phyloP scores from a whole-genome alignment of 2,113 vertebrate species.

The Cariama cristata region DNA sequence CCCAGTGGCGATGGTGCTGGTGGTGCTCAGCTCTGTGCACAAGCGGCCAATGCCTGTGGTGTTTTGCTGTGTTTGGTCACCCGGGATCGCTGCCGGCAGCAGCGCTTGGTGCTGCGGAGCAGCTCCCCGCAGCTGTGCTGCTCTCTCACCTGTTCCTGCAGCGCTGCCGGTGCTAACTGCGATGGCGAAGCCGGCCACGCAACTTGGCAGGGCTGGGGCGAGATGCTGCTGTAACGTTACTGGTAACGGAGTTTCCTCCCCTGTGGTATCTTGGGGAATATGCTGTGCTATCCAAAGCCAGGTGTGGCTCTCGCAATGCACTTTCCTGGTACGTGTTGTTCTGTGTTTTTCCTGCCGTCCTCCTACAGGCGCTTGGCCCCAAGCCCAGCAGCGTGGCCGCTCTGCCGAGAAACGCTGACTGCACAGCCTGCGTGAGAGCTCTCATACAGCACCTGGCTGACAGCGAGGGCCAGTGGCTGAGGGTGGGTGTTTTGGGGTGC shows the following conservation, averaged over 20 bases:
- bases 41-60: neutral
- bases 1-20: neutral
- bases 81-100: neutral
- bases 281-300: neutral
- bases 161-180: rapidly evolving
- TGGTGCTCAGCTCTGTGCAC: neutral
- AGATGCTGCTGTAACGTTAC: neutral
- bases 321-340: neutral
- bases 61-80: neutral
- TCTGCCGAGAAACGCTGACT: rapidly evolving
- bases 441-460: rapidly evolving
- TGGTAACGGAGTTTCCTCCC: neutral
- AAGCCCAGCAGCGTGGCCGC: rapidly evolving
- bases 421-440: rapidly evolving
- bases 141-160: neutral
- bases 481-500: neutral
- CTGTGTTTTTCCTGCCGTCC: conserved; percentile 15
- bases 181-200: rapidly evolving
- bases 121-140: rapidly evolving
- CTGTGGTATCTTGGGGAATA: neutral
- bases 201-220: rapidly evolving
- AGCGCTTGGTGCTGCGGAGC: rapidly evolving
- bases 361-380: neutral
- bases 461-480: rapidly evolving
- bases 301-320: neutral